Evolutionary conservation across 2,888 invertebrate genomes (phyloP), one percentile per base, ranked within the genome.

Genomic region (Netelia inedita): DNA sequence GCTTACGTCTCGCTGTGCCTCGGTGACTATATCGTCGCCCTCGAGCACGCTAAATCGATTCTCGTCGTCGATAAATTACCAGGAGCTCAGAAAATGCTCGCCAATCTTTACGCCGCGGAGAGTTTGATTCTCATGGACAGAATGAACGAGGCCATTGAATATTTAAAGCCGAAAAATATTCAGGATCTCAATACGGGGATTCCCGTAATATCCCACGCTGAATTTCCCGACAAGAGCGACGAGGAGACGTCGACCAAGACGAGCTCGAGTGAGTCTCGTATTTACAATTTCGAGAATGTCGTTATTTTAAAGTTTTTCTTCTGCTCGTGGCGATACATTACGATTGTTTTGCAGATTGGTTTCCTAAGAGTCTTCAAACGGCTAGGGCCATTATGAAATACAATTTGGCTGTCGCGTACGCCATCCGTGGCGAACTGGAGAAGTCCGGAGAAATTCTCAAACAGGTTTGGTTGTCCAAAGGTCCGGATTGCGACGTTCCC

Each of bases 81-180:
- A 0, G 96, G 96, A 80, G 96, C 96, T 19, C 96, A 97, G 90
- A 96, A 95, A 93, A 95, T 98, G 88, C 95, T 98, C 90, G 98
- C 96, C 0, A 97, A 98, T 93, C 95, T 98, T 89, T 99, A 99
- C 93, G 97, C 97, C 72, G 98, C 98, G 0, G 98, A 99, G 94
- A 97, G 98, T 35, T 94, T 98, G 11, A 96, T 98, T 74, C 95
- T 97, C 89, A 94, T 98, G 91, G 97, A 98, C 91, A 96, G 96
- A 94, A 96, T 98, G 87, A 94, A 96, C 0, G 98, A 98, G 93
- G 98, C 98, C 0, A 95, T 98, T 11, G 96, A 97, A 80, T 96
- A 98, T 94, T 94, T 99, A 71, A 97, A 98, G 89, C 97, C 96
- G 1, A 96, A 96, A 71, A 96, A 96, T 93, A 95, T 97, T 41